Percentiles rank a stretch among this genome's conserved stretches.
phyloP scores from a whole-genome alignment of 2,797 vertebrate species.

The Intellagama lesueurii region DNA sequence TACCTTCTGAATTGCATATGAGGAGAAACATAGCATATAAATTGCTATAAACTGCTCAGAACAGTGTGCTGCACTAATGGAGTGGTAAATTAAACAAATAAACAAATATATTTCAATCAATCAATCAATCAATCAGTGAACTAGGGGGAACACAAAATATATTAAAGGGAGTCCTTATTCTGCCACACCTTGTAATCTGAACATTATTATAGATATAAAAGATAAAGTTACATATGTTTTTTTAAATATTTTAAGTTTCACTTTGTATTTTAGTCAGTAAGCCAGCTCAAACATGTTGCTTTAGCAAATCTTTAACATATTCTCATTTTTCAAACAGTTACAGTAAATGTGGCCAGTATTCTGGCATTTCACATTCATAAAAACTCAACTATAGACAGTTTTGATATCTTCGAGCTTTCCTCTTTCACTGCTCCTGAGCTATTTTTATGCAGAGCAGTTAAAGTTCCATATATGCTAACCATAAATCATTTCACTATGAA shows the following conservation, averaged over 20 bases:
- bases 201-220: background rate
- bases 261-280: constrained; percentile 33
- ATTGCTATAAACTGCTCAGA: no score
- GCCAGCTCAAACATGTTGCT: constrained; percentile 18
- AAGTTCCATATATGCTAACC: constrained; percentile 26
- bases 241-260: constrained; percentile 14
- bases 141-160: background rate
- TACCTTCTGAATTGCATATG: no score
- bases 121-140: background rate
- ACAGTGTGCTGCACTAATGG: no score
- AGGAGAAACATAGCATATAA: no score
- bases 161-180: background rate
- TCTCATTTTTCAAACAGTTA: background rate
- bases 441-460: constrained; percentile 26
- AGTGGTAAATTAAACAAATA: no score
- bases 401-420: constrained; percentile 2
- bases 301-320: constrained; percentile 47
- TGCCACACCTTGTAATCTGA: background rate
- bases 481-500: constrained; percentile 26
- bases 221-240: background rate
- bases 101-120: no score
- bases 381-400: background rate
- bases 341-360: constrained; percentile 38
- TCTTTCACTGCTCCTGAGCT: background rate
- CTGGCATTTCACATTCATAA: constrained; percentile 26